Evolutionary conservation across 1,140 invertebrate species (phyloP), one percentile per base, ranked within the genome.

Genomic region (Zaprionus tsacasi): DNA sequence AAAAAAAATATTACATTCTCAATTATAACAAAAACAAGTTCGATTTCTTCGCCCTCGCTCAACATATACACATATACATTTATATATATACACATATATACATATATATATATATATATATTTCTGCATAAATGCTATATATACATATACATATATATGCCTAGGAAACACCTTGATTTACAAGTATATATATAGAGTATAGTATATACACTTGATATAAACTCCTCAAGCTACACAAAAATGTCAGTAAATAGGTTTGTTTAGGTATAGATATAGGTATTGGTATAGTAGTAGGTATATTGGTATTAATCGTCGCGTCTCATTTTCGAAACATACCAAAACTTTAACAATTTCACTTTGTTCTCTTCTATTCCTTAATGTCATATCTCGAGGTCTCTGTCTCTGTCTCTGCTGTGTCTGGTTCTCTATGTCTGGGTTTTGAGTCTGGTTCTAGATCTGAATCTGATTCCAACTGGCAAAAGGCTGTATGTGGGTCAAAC

Each of bases 151-250:
- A 76, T 78, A 56, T 63, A 65, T 71, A 76, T 71, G 13, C 13
- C 58, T 59, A 48, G 45, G 45, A 21, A 48, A 48, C 45, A 21
- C 45, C 17, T 48, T 48, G 45, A 77, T 70, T 61, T 70, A 78
- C 74, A 72, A 72, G 45, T 50, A 50, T 50, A 25, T 50, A 50
- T 21, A 50, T 21, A 48, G 45, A 30, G 27, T 48, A 21, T 45
- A 50, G 17, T 50, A 82, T 83, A 83, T 79, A 83, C 81, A 83
- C 76, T 66, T 79, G 59, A 79, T 73, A 54, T 70, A 55, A 63
- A 58, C 33, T 12, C 61, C 27, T 61, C 60, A 57, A 56, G 52
- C 45, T 72, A 40, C 7, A 67, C 55, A 67, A 54, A 58, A 58
- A 65, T 13, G 63, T 40, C 25, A 15, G 30, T 50, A 21, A 25